These are phyloP conservation scores for Columba guinea DNA, from an alignment of 2,797 vertebrate genomes.

Conservation along the genomic window DNA sequence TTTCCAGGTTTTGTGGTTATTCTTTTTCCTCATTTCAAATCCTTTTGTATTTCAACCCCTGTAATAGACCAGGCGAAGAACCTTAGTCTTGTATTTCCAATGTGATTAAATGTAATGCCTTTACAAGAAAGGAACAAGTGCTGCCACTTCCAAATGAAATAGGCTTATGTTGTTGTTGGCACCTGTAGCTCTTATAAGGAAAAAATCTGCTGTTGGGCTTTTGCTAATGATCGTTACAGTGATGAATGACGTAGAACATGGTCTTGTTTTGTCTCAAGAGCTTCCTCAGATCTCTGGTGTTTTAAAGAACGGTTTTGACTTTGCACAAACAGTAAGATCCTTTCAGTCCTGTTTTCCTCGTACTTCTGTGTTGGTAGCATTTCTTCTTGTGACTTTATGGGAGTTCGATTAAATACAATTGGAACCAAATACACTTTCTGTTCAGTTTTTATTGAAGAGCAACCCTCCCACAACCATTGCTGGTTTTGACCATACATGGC, in stretches of 20 bases:
- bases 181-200: not conserved
- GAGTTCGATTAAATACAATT: not conserved
- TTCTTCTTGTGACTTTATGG: not conserved
- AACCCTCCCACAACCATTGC: not conserved
- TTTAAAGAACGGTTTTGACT: not conserved
- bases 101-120: not conserved
- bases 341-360: not conserved
- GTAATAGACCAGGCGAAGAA: not conserved
- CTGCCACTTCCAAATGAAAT: not conserved
- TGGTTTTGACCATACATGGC: not conserved
- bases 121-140: not conserved
- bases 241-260: not conserved
- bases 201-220: not conserved
- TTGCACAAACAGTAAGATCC: not conserved
- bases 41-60: not conserved
- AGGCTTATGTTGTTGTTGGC: not conserved
- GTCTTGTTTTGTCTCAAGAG: slow-evolving; percentile 17
- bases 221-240: not conserved
- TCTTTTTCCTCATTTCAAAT: not conserved
- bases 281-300: not conserved
- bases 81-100: not conserved
- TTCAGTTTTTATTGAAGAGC: not conserved
- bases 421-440: not conserved
- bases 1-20: not conserved
- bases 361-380: not conserved